Conservation (phyloP, 2,888 invertebrate genomes). For the Camptogramma bilineatum region DNA sequence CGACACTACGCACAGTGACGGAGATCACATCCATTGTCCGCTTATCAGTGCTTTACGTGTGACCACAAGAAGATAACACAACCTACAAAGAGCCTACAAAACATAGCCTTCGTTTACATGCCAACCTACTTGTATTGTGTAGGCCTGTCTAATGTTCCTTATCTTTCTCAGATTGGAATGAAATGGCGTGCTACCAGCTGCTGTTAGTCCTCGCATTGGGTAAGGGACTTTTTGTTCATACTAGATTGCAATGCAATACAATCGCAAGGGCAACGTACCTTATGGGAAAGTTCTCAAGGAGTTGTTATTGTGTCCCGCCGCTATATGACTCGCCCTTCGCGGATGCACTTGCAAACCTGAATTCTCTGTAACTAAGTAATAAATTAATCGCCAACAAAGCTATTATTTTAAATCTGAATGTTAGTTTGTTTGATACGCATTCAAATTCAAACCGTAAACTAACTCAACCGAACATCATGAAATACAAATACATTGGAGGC, state of each 20-base stretch:
- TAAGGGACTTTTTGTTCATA: conserved; percentile 52
- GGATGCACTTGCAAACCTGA: conserved; percentile 15
- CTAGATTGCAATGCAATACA: conserved; percentile 24
- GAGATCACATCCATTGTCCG: conserved; percentile 39
- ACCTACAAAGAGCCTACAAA: background rate
- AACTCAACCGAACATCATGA: too few species aligned
- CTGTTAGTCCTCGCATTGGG: conserved; percentile 66
- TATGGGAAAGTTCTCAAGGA: conserved; percentile 42
- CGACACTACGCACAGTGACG: conserved; percentile 13
- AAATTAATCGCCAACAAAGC: background rate
- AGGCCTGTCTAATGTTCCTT: conserved; percentile 29
- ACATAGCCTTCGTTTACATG: conserved; percentile 24
- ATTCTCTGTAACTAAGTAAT: conserved; percentile 9
- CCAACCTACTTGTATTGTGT: conserved; percentile 18
- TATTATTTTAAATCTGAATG: too few species aligned
- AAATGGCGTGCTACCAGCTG: conserved; percentile 70
- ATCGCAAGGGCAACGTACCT: conserved; percentile 33
- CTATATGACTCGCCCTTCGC: conserved; percentile 15
- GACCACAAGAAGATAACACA: conserved; percentile 41
- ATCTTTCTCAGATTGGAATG: conserved; percentile 61
- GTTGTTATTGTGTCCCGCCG: conserved; percentile 14
- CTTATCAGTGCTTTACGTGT: conserved; percentile 47
- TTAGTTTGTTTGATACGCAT: too few species aligned
- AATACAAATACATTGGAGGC: too few species aligned
- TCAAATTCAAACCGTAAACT: too few species aligned